phyloP scores from a whole-genome alignment of 64 coral and sea anemone genomes.

The Dendronephthya gigantea region DNA sequence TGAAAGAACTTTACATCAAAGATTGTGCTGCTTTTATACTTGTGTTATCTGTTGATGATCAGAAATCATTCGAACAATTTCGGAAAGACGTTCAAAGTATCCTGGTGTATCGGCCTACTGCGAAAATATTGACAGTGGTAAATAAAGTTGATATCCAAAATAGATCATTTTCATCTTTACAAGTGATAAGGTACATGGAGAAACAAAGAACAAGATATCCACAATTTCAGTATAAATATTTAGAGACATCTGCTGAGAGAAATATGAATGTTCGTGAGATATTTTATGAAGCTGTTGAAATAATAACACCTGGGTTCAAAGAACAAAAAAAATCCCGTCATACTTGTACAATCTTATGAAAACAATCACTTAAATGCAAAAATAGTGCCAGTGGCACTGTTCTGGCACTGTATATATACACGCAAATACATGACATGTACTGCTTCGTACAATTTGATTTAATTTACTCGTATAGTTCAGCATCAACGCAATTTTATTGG shows the following conservation, averaged over 20 bases:
- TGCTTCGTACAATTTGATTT: too few species aligned
- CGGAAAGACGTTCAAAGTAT: slow-evolving; percentile 60
- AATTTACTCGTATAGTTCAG: too few species aligned
- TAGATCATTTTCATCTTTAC: slow-evolving; percentile 40
- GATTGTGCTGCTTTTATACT: slow-evolving; percentile 52
- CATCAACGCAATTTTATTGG: too few species aligned
- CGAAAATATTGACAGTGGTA: slow-evolving; percentile 55
- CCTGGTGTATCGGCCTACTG: slow-evolving; percentile 4
- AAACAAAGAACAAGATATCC: slow-evolving; percentile 19
- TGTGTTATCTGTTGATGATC: slow-evolving; percentile 68
- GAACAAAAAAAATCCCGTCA: background rate
- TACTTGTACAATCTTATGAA: slow-evolving; percentile 3
- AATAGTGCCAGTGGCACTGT: too few species aligned
- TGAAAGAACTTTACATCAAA: slow-evolving; percentile 65
- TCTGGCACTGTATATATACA: too few species aligned
- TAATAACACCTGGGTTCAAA: slow-evolving; percentile 2
- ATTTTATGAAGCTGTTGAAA: slow-evolving; percentile 22
- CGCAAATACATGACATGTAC: too few species aligned
- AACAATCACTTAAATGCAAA: background rate
- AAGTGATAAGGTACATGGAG: slow-evolving; percentile 30
- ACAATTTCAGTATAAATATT: slow-evolving; percentile 33
- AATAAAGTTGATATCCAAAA: slow-evolving; percentile 80
- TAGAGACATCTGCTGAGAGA: slow-evolving; percentile 40
- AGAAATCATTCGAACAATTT: slow-evolving; percentile 59
- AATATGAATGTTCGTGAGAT: slow-evolving; percentile 30